Percentiles rank a stretch among this genome's conserved stretches.
Evolutionary conservation across 2,113 vertebrate species (phyloP).

Genomic region (Bubo scandiacus): DNA sequence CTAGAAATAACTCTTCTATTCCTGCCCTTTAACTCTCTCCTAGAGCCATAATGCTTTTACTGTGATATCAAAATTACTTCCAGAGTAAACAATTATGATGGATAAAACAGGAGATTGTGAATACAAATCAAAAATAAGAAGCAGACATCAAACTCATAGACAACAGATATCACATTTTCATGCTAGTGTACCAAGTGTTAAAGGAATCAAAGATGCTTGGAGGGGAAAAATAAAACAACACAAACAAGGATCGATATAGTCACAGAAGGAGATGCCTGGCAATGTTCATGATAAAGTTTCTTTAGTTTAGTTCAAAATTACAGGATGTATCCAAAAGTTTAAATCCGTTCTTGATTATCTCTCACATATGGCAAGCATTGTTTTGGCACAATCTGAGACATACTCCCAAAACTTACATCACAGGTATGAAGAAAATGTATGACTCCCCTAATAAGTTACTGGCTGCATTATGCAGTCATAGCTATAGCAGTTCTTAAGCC

Average conservation of each 20-base stretch:
- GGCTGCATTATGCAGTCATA: neutral
- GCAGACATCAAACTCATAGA: neutral
- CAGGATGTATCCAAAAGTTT: neutral
- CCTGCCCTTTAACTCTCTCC: neutral
- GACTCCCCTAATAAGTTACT: neutral
- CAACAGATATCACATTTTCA: neutral
- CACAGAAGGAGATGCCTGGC: neutral
- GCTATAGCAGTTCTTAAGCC: neutral
- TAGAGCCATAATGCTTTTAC: neutral
- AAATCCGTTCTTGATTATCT: neutral
- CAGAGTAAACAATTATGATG: neutral
- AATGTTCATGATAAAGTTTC: too few relatives aligned
- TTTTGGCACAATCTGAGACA: neutral
- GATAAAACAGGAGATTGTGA: neutral
- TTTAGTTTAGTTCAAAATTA: neutral
- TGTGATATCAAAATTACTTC: neutral
- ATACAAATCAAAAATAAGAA: neutral
- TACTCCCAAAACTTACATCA: neutral
- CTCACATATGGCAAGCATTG: too few relatives aligned
- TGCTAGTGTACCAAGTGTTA: neutral
- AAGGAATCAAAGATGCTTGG: neutral
- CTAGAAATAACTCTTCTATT: neutral
- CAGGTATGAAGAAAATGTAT: neutral
- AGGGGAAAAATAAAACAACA: neutral
- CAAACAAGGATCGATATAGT: neutral